A percentile compares a stretch with the other conserved stretches of the same genome.
phyloP scores from a whole-genome alignment of 2,888 invertebrate species.

The Druceiella hillmani region DNA sequence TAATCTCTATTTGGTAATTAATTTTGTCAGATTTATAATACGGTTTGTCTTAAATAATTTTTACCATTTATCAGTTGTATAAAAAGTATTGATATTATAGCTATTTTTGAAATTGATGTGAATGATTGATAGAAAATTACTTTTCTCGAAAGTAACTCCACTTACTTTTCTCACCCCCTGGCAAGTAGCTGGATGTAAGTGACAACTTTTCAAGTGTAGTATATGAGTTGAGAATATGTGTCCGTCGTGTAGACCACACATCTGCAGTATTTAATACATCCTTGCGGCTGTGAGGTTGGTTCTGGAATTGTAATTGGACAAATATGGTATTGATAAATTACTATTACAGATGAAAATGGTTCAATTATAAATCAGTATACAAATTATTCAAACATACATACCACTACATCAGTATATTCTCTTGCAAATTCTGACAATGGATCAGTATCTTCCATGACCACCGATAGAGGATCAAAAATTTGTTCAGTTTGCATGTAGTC shows the following conservation, averaged over 20 bases:
- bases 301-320: too few relatives aligned
- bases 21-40: neutral
- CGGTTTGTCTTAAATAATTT: neutral
- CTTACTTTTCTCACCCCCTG: conserved; percentile 74
- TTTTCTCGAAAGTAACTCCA: conserved; percentile 6
- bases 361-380: too few relatives aligned
- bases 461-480: too few relatives aligned
- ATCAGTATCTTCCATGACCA: too few relatives aligned
- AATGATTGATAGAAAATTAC: conserved; percentile 7
- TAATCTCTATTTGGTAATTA: too few relatives aligned
- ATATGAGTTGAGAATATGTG: conserved; percentile 79
- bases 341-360: too few relatives aligned
- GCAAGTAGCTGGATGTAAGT: conserved; percentile 82
- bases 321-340: too few relatives aligned
- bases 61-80: neutral
- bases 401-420: too few relatives aligned
- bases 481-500: too few relatives aligned
- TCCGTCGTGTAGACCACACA: conserved; percentile 72
- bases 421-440: too few relatives aligned
- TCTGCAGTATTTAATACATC: conserved; percentile 58
- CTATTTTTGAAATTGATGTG: conserved; percentile 4
- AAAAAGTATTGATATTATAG: conserved; percentile 1
- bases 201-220: conserved; percentile 92
- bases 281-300: too few relatives aligned
- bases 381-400: too few relatives aligned